Evolutionary conservation across 2,888 invertebrate species (phyloP).

Genomic region (Coenonympha arcania): DNA sequence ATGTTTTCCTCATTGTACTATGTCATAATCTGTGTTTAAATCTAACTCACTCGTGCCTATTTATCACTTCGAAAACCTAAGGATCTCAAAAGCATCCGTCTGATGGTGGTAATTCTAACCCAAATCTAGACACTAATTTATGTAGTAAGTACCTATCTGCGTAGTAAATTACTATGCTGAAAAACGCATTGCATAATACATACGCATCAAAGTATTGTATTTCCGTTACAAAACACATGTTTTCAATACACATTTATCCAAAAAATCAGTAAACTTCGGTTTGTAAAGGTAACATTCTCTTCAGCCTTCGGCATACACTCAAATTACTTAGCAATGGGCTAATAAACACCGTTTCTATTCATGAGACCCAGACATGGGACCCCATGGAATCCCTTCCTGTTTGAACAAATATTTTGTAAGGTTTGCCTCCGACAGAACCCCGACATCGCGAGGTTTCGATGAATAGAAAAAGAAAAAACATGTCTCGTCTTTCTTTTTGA

Average conservation of each 20-base stretch:
- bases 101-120: neutral
- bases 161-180: too few relatives aligned
- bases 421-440: too few relatives aligned
- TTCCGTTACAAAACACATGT: constrained; percentile 5
- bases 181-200: neutral
- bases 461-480: constrained; percentile 8
- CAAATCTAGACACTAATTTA: too few relatives aligned
- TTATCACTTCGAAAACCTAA: too few relatives aligned
- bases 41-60: too few relatives aligned
- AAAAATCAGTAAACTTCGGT: constrained; percentile 7
- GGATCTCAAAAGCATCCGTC: too few relatives aligned
- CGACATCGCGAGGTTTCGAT: constrained; percentile 9
- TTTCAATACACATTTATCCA: neutral
- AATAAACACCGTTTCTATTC: constrained; percentile 41
- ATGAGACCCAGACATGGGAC: constrained; percentile 25
- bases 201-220: neutral
- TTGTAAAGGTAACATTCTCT: neutral
- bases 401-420: constrained; percentile 49
- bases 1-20: too few relatives aligned
- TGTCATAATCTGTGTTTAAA: too few relatives aligned
- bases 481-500: neutral
- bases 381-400: constrained; percentile 39
- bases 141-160: too few relatives aligned
- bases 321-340: constrained; percentile 47
- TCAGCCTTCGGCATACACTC: constrained; percentile 28